phyloP scores from a whole-genome alignment of 2,888 invertebrate genomes.

The Lepeophtheirus nordmannii region DNA sequence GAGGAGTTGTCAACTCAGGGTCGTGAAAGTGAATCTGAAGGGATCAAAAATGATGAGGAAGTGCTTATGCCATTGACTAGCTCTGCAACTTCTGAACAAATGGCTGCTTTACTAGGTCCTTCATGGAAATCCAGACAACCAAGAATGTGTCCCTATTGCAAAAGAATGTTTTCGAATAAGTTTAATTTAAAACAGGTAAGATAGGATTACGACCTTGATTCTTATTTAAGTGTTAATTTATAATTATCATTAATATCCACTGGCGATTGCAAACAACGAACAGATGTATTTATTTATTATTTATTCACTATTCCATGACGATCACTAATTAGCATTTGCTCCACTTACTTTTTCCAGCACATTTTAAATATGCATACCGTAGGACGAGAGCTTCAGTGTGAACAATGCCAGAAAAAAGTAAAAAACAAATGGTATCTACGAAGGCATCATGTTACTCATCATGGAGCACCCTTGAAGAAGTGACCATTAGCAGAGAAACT shows the following conservation, averaged over 20 bases:
- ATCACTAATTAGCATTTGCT: neutral
- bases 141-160: conserved; percentile 26
- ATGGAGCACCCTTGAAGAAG: conserved; percentile 28
- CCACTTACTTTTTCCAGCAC: conserved; percentile 26
- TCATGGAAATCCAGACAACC: conserved; percentile 24
- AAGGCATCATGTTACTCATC: conserved; percentile 29
- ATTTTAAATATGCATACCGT: conserved; percentile 30
- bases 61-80: conserved; percentile 1
- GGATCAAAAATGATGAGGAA: conserved; percentile 5
- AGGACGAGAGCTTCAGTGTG: conserved; percentile 29
- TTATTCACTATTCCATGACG: neutral
- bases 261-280: no score
- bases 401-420: conserved; percentile 29
- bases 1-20: neutral
- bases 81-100: conserved; percentile 18
- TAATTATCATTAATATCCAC: no score
- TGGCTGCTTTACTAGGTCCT: conserved; percentile 19
- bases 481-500: neutral
- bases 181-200: conserved; percentile 29
- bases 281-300: neutral
- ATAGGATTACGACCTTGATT: neutral
- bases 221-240: no score
- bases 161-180: conserved; percentile 29
- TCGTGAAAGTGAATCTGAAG: neutral
- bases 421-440: conserved; percentile 30